Base-by-base conservation (phyloP, 2,888 invertebrate genomes). In the Drymonia ruficornis region DNA sequence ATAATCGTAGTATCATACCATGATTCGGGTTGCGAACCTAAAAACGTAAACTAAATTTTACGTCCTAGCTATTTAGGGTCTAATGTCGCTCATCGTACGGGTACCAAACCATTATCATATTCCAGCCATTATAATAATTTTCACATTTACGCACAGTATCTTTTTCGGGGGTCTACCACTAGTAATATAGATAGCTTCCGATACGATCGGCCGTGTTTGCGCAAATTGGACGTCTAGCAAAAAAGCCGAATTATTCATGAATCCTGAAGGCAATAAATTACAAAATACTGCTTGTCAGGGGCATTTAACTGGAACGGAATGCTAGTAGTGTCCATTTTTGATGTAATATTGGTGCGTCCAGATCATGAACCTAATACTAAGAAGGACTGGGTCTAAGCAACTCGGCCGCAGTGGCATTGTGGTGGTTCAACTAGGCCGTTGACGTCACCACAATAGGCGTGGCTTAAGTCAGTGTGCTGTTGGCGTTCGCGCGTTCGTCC, bases 111-210 rank as follows among this genome's bases (percentile, higher is more conserved):
- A 69, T 72, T 70, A n/a, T 13, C 55, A 55, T 50, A 72, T 67
- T 73, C 65, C 45, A 54, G 50, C 58, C 67, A 76, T 80, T 78
- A 77, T 71, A 75, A 77, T 79, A 79, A 78, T 80, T 76, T 80
- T 72, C 78, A 53, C 74, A 72, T 78, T 78, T 61, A 61, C 61
- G 50, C 46, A 63, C 69, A 63, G 59, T 59, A 57, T 60, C 54
- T 63, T 59, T 64, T 55, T 51, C 47, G 38, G 51, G 40, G 52
- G 51, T 42, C 49, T 55, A 52, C 19, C 18, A 34, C 47, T 50
- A 56, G 56, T 58, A 52, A 49, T 67, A 56, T 52, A 52, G 53
- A 68, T 65, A 62, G 40, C 56, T 53, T 60, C 58, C 40, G 53
- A 59, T 58, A 66, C 29, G 49, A 63, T 65, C 58, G 45, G 31